phyloP scores from a whole-genome alignment of 2,113 vertebrate genomes.

The Corvus moneduloides region DNA sequence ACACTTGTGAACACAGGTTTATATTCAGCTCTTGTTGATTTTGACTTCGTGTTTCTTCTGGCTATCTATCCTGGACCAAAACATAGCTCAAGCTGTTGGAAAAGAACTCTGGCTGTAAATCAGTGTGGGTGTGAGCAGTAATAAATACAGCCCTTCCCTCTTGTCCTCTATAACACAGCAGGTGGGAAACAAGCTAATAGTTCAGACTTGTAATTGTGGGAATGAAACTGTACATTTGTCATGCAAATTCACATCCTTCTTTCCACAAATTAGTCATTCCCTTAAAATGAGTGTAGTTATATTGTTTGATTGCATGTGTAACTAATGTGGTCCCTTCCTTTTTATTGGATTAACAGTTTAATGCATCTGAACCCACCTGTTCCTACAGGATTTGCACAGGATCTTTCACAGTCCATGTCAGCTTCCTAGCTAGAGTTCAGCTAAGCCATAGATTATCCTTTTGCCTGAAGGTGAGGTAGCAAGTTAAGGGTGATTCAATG shows the following conservation, averaged over 20 bases:
- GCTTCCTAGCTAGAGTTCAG: neutral
- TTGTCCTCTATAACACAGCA: neutral
- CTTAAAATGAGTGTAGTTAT: neutral
- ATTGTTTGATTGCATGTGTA: neutral
- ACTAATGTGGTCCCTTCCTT: neutral
- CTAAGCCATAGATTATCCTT: neutral
- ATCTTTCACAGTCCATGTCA: neutral
- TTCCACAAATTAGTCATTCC: neutral
- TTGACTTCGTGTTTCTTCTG: conserved; percentile 5
- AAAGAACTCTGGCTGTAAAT: neutral
- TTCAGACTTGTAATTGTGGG: neutral
- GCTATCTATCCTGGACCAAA: neutral
- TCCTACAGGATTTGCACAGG: neutral
- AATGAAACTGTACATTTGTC: neutral
- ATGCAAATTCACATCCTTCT: neutral
- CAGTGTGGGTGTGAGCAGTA: neutral
- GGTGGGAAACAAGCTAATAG: neutral
- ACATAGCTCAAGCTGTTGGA: neutral
- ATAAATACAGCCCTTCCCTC: neutral
- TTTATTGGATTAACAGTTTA: neutral
- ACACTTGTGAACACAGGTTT: neutral
- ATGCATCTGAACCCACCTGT: neutral
- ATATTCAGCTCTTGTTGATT: neutral
- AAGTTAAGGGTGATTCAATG: neutral
- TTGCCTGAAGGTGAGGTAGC: neutral